Evolutionary conservation across 2,797 vertebrate genomes (phyloP).

Genomic region (Merluccius polli): DNA sequence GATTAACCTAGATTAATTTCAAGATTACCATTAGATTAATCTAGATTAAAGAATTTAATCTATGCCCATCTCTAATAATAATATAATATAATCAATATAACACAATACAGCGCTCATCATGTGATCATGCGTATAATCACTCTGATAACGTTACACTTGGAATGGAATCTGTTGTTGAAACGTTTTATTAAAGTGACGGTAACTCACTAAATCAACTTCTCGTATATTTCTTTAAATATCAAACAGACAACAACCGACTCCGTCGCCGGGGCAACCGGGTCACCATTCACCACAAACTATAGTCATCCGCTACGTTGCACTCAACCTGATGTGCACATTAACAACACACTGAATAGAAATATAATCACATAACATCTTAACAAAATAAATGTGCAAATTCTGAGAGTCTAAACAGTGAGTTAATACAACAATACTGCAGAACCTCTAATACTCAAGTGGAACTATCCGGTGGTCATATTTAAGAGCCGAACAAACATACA

Average conservation of each 20-base stretch:
- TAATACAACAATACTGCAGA: constrained; percentile 29
- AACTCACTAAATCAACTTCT: constrained; percentile 41
- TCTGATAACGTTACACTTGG: background rate
- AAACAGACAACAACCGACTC: constrained; percentile 48
- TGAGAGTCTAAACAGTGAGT: constrained; percentile 29
- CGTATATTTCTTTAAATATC: constrained; percentile 36
- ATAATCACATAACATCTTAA: constrained; percentile 21
- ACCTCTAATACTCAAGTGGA: constrained; percentile 25
- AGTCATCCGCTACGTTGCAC: constrained; percentile 35
- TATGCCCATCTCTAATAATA: no score
- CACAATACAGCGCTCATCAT: no score
- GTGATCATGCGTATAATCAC: no score
- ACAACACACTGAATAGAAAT: constrained; percentile 7
- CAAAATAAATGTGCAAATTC: constrained; percentile 29
- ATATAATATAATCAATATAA: no score
- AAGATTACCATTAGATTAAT: no score
- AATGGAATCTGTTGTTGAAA: no score
- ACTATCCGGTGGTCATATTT: constrained; percentile 19
- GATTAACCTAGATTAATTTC: no score
- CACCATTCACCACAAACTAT: no score
- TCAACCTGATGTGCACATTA: constrained; percentile 33
- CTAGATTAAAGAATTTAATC: no score
- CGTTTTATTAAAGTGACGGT: constrained; percentile 62
- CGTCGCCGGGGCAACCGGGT: no score
- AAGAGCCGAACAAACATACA: constrained; percentile 53